phyloP scores from a whole-genome alignment of 2,797 vertebrate species.

The Babyrousa celebensis region DNA sequence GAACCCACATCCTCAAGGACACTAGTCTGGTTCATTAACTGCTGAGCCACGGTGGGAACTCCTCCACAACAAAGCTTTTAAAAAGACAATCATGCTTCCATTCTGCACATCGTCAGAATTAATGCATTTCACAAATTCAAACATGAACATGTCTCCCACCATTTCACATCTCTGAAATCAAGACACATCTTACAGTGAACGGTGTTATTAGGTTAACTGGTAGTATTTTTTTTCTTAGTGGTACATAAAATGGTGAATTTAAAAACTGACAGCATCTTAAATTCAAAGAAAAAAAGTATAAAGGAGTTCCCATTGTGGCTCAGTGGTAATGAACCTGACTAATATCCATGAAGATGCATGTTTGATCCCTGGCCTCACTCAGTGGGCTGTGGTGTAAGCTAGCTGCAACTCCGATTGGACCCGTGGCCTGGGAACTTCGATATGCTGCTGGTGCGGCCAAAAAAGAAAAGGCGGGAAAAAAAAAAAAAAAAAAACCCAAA shows the following conservation, averaged over 20 bases:
- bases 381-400: too few species aligned
- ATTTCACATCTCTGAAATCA: slow-evolving; percentile 34
- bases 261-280: neutral
- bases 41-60: too few species aligned
- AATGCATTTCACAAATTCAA: neutral
- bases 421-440: too few species aligned
- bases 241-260: slow-evolving; percentile 6
- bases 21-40: too few species aligned
- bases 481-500: neutral
- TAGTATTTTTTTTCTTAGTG: neutral
- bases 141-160: neutral
- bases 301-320: too few species aligned
- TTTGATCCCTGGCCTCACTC: too few species aligned
- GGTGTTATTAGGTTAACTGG: neutral
- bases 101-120: neutral
- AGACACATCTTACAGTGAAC: neutral
- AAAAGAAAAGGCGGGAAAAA: neutral
- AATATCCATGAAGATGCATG: too few species aligned
- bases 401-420: too few species aligned
- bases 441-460: too few species aligned
- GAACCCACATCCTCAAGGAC: too few species aligned
- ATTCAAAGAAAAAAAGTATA: neutral
- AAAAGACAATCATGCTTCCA: slow-evolving; percentile 1
- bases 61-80: neutral
- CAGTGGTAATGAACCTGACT: too few species aligned